Percentiles rank a stretch among this genome's conserved stretches.
These are phyloP conservation scores for Pantherophis guttatus DNA, from an alignment of 2,113 vertebrate species.

Conservation along the genomic window DNA sequence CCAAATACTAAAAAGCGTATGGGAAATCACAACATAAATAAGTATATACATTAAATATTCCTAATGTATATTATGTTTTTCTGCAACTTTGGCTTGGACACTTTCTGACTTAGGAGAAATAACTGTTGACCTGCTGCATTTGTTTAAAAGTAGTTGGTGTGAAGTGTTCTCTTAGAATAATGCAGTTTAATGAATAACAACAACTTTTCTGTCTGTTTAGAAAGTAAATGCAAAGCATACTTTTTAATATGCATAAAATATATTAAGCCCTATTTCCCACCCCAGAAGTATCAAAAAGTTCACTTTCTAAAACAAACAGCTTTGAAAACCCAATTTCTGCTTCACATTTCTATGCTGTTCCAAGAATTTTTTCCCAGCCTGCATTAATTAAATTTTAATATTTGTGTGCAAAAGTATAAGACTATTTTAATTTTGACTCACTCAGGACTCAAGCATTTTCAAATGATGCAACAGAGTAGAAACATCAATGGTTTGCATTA, in stretches of 20 bases:
- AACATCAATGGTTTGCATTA: neutral
- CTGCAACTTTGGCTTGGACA: neutral
- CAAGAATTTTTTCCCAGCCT: neutral
- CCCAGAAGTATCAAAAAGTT: slow-evolving; percentile 27
- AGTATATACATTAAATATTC: neutral
- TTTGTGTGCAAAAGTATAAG: neutral
- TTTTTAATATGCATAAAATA: neutral
- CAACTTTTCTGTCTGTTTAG: neutral
- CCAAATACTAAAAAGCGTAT: neutral
- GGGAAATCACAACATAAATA: neutral
- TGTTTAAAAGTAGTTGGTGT: neutral
- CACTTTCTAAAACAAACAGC: slow-evolving; percentile 36
- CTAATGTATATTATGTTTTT: neutral
- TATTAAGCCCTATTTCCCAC: neutral
- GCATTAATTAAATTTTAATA: neutral
- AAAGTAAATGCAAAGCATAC: neutral
- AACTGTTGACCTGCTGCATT: neutral
- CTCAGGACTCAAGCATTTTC: neutral
- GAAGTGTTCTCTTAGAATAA: neutral
- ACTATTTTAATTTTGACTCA: neutral
- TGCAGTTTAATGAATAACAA: slow-evolving; percentile 2
- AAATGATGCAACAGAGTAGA: neutral
- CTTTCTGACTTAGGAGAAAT: neutral
- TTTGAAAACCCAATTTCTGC: slow-evolving; percentile 32
- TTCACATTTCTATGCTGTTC: neutral